These are phyloP conservation scores for Halictus rubicundus DNA, from an alignment of 1,140 invertebrate species.

Conservation along the genomic window DNA sequence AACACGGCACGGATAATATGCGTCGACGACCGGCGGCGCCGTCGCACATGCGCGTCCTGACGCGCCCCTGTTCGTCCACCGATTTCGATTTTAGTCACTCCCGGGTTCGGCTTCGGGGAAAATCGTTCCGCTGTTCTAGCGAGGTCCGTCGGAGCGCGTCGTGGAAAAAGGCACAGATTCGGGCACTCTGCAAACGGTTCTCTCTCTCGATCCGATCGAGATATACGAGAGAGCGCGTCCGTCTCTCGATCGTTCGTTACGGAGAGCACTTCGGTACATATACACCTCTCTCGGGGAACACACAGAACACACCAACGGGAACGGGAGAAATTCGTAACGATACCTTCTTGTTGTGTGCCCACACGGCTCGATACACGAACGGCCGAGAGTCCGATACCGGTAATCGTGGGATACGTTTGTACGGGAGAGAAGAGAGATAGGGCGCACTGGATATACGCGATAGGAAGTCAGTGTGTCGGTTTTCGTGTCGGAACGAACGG, in stretches of 20 bases:
- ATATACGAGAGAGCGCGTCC: slow-evolving; percentile 4
- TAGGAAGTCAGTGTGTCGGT: slow-evolving; percentile 27
- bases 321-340: not conserved
- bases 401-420: slow-evolving; percentile 27
- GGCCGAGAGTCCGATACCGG: slow-evolving; percentile 20
- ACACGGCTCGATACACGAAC: not conserved
- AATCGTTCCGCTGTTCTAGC: slow-evolving; percentile 71
- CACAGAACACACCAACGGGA: not conserved
- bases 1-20: slow-evolving; percentile 62
- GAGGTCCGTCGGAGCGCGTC: slow-evolving; percentile 33
- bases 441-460: slow-evolving; percentile 6
- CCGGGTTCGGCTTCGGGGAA: slow-evolving; percentile 78
- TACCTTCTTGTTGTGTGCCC: not conserved
- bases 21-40: slow-evolving; percentile 72
- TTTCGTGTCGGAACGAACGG: not conserved
- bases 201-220: slow-evolving; percentile 1
- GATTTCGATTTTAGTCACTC: slow-evolving; percentile 81
- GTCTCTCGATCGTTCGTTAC: not conserved
- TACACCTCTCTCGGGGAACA: not conserved
- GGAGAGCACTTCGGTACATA: not conserved
- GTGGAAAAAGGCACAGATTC: slow-evolving; percentile 12
- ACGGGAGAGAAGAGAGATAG: slow-evolving; percentile 10
- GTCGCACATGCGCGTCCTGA: slow-evolving; percentile 75
- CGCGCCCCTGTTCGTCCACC: slow-evolving; percentile 75
- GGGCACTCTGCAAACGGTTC: slow-evolving; percentile 2